Conservation (phyloP, 2,888 invertebrate genomes). For the Catocala sponsa region DNA sequence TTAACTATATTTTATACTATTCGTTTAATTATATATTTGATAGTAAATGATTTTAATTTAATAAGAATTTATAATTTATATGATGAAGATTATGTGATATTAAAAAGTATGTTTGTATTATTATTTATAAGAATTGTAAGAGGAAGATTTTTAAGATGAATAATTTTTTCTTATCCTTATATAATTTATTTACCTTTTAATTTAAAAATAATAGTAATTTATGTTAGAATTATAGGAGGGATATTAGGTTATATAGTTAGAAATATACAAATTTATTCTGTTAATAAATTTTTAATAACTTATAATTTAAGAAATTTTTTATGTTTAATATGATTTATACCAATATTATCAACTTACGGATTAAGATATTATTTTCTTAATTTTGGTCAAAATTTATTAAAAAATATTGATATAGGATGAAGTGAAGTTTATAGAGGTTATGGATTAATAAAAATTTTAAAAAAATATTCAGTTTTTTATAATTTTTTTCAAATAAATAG, state of each 20-base stretch:
- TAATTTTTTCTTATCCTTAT: constrained; percentile 85
- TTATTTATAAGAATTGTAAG: constrained; percentile 84
- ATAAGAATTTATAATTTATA: constrained; percentile 79
- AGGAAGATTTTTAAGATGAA: constrained; percentile 86
- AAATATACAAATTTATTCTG: constrained; percentile 75
- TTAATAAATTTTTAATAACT: constrained; percentile 73
- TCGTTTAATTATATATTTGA: constrained; percentile 87
- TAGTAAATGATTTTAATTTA: constrained; percentile 83
- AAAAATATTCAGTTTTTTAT: constrained; percentile 73
- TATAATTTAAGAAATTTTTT: constrained; percentile 71
- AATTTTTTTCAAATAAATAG: constrained; percentile 79
- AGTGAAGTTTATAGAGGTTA: constrained; percentile 79
- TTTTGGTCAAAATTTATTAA: constrained; percentile 72
- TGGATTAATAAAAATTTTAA: constrained; percentile 72
- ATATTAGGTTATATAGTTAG: constrained; percentile 78
- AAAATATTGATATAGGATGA: constrained; percentile 84
- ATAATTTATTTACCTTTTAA: constrained; percentile 85
- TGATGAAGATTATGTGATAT: constrained; percentile 82
- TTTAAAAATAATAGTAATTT: constrained; percentile 86
- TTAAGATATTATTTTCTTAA: constrained; percentile 80
- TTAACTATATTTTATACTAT: constrained; percentile 88
- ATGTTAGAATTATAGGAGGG: constrained; percentile 78
- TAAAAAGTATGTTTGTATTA: constrained; percentile 82
- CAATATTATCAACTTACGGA: constrained; percentile 78
- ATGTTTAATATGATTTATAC: constrained; percentile 86